Evolutionary conservation across 2,888 invertebrate genomes (phyloP).

Genomic region (Drosophila sordidula): DNA sequence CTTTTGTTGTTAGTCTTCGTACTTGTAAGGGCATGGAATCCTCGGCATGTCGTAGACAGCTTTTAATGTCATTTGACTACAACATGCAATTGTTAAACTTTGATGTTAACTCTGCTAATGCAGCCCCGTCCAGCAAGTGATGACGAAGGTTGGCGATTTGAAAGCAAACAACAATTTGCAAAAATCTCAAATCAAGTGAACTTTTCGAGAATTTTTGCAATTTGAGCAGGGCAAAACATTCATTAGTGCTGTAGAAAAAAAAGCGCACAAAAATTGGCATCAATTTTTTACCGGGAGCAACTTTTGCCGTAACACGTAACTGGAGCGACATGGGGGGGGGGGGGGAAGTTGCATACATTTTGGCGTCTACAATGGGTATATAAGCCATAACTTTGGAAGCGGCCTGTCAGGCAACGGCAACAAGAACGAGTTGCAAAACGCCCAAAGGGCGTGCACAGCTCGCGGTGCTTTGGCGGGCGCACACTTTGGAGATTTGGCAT

Average conservation of each 20-base stretch:
- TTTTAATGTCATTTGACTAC: background rate
- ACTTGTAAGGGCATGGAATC: background rate
- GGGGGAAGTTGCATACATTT: constrained; percentile 47
- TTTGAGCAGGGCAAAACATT: constrained; percentile 15
- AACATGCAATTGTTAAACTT: constrained; percentile 13
- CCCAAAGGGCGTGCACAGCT: constrained; percentile 35
- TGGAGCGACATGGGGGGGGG: constrained; percentile 23
- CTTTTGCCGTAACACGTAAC: constrained; percentile 39
- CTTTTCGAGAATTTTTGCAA: constrained; percentile 5
- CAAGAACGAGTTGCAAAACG: constrained; percentile 21
- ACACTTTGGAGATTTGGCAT: constrained; percentile 57
- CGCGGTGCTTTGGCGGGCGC: constrained; percentile 27
- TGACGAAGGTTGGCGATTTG: constrained; percentile 12
- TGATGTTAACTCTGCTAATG: constrained; percentile 1
- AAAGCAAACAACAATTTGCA: background rate
- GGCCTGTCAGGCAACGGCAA: constrained; percentile 24
- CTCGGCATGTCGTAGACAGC: no score
- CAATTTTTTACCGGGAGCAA: constrained; percentile 32
- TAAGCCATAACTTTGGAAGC: constrained; percentile 53
- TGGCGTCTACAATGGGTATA: constrained; percentile 33
- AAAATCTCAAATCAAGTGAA: constrained; percentile 24
- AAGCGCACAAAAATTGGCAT: background rate
- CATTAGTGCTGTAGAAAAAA: background rate
- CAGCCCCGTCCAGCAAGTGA: constrained; percentile 13
- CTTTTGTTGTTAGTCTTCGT: background rate